phyloP scores from a whole-genome alignment of 2,797 vertebrate genomes.

The Neosilurus hyrtlii region DNA sequence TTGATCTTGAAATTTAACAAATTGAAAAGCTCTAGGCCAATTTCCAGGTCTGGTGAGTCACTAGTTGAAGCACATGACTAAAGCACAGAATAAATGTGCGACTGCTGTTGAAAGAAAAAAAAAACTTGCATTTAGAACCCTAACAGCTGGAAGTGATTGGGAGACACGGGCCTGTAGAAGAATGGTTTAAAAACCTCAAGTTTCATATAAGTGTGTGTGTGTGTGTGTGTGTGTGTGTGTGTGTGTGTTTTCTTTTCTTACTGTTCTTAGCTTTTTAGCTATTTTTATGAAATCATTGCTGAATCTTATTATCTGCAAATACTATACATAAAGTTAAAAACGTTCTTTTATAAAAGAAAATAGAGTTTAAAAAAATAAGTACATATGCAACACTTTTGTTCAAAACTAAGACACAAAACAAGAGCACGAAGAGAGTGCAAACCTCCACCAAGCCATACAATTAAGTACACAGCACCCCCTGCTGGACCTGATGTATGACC shows the following conservation, averaged over 20 bases:
- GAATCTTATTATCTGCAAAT: neutral
- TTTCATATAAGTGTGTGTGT: no score
- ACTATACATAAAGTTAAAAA: neutral
- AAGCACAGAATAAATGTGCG: slow-evolving; percentile 33
- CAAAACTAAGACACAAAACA: neutral
- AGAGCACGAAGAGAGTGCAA: no score
- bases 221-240: no score
- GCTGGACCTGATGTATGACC: no score
- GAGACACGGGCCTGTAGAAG: slow-evolving; percentile 60
- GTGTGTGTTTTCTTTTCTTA: slow-evolving; percentile 50
- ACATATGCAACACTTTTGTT: neutral
- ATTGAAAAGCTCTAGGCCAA: slow-evolving; percentile 23
- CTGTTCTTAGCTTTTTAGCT: neutral
- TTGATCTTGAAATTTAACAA: slow-evolving; percentile 16
- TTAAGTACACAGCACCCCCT: no score
- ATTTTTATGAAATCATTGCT: neutral
- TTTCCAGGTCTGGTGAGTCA: slow-evolving; percentile 19
- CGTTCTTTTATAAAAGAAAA: neutral
- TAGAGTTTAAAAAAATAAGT: neutral
- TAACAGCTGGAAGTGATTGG: slow-evolving; percentile 87
- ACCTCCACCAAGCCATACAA: no score
- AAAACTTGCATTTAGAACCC: slow-evolving; percentile 57
- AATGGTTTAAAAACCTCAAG: slow-evolving; percentile 74
- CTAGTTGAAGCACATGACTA: slow-evolving; percentile 10
- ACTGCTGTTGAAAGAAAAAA: slow-evolving; percentile 42